Evolutionary conservation across 2,888 invertebrate genomes (phyloP).

Genomic region (Morpho achilles): DNA sequence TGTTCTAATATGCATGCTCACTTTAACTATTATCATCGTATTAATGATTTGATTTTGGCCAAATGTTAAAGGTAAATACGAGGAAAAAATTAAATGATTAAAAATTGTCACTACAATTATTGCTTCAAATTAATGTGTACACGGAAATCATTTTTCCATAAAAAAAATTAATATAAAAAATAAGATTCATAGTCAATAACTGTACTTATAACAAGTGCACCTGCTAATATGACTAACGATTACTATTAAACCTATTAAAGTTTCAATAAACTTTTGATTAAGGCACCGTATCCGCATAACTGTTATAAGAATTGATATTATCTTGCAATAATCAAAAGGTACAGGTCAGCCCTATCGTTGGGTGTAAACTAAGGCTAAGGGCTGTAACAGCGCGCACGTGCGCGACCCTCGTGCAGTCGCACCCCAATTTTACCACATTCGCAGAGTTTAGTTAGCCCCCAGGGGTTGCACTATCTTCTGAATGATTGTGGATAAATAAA

Average conservation of each 20-base stretch:
- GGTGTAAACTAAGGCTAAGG: slow-evolving; percentile 45
- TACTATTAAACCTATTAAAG: neutral
- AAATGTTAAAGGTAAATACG: too few species aligned
- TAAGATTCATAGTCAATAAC: too few species aligned
- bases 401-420: slow-evolving; percentile 44
- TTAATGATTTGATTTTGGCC: too few species aligned
- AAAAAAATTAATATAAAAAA: too few species aligned
- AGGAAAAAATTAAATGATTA: too few species aligned
- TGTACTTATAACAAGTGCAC: neutral
- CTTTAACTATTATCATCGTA: too few species aligned
- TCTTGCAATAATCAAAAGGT: slow-evolving; percentile 39
- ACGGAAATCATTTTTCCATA: too few species aligned
- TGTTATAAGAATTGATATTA: slow-evolving; percentile 20
- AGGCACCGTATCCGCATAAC: slow-evolving; percentile 9
- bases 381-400: slow-evolving; percentile 67
- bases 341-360: slow-evolving; percentile 59
- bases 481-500: slow-evolving; percentile 71
- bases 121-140: too few species aligned
- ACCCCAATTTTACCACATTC: slow-evolving; percentile 56
- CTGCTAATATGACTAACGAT: neutral
- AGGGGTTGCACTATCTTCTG: slow-evolving; percentile 41
- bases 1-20: too few species aligned
- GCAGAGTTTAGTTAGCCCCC: slow-evolving; percentile 52
- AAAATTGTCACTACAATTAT: too few species aligned
- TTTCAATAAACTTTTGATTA: slow-evolving; percentile 2